Evolutionary conservation across 2,888 invertebrate species (phyloP), one percentile per base, ranked within the genome.

Genomic region (Nowickia ferox): DNA sequence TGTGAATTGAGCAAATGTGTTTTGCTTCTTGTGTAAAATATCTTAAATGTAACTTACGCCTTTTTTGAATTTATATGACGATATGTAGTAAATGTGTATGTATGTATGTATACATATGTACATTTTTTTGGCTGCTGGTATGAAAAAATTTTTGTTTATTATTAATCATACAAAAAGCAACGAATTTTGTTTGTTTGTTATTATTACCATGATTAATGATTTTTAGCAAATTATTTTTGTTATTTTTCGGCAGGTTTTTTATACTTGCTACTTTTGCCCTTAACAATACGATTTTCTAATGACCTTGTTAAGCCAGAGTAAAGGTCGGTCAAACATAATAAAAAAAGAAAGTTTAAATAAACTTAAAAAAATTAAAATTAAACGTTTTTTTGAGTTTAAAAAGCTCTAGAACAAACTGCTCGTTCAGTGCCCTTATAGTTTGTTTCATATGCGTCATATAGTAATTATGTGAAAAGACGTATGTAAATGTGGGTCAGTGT

Each of bases 401-500:
- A 46, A 51, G 77, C 77, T 59, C 22, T 59, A 72, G 19, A 72
- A 79, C 57, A 42, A 66, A 59, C 79, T 48, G 44, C 55, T 55
- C 55, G 6, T 19, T 17, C 38, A n/a, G n/a, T 48, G 55, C 42
- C 42, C 30, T 40, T 48, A 40, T 42, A 75, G 46, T 63, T 69
- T 53, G n/a, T 63, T 71, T 59, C 66, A 44, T 63, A 74, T 84
- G 84, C 75, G 84, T 84, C 81, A 84, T 69, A 61, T 69, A 61
- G 40, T 61, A 66, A 51, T 40, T 42, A 69, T 44, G 63, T 9
- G 53, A 69, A 71, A 68, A 61, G 13, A 63, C n/a, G 10, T n/a
- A n/a, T n/a, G n/a, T 11, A 68, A 77, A 85, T 77, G 66, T 81
- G 68, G 85, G 81, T 85, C 85, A 82, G 68, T 75, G 81, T 78